Conservation (phyloP, 2,113 vertebrate species). For the Cheilinus undulatus region DNA sequence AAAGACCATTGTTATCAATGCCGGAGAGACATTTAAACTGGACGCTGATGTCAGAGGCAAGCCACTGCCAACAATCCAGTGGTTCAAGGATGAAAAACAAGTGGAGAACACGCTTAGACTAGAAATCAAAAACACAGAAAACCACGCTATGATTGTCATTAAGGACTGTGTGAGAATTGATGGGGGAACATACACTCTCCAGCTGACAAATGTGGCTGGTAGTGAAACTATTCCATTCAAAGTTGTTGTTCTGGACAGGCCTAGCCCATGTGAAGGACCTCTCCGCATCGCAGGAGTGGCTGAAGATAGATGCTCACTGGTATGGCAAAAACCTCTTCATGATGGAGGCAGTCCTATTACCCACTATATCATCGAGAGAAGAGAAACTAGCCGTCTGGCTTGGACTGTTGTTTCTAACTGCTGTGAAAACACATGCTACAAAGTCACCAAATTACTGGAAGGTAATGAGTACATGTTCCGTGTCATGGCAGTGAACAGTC, state of each 20-base stretch:
- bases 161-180: conserved; percentile 94
- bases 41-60: conserved; percentile 95
- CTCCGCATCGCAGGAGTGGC: conserved; percentile 91
- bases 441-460: conserved; percentile 96
- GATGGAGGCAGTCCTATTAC: conserved; percentile 92
- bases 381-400: conserved; percentile 96
- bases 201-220: conserved; percentile 92
- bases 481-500: conserved; percentile 96
- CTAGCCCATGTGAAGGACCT: conserved; percentile 91
- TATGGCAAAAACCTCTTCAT: conserved; percentile 91
- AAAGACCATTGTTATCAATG: conserved; percentile 91
- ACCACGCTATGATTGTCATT: conserved; percentile 89
- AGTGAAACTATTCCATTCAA: conserved; percentile 91
- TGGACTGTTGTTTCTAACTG: conserved; percentile 94
- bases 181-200: conserved; percentile 91
- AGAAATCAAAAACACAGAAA: conserved; percentile 94
- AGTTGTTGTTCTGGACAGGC: conserved; percentile 94
- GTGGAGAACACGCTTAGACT: conserved; percentile 91
- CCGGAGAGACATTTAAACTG: conserved; percentile 93
- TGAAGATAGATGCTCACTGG: conserved; percentile 91
- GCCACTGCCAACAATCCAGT: conserved; percentile 91
- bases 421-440: conserved; percentile 89
- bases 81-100: conserved; percentile 93
- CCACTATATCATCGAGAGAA: conserved; percentile 94
- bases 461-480: conserved; percentile 98